Conservation (phyloP, 2,888 invertebrate genomes). For the Apodemia hepburni region DNA sequence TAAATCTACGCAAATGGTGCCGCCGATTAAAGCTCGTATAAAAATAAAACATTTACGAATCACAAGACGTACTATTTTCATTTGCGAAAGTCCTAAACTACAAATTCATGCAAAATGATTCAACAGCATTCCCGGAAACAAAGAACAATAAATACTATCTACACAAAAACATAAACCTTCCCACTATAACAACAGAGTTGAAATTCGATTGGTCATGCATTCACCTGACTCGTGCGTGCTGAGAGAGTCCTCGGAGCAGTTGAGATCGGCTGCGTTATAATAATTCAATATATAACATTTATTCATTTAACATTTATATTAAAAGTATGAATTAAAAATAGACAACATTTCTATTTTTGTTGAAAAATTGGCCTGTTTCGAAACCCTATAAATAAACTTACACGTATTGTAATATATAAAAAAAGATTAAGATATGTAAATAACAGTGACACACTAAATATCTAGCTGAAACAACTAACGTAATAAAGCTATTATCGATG, state of each 20-base stretch:
- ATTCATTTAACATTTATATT: not conserved
- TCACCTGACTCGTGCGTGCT: slow-evolving; percentile 91
- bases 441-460: too few species aligned
- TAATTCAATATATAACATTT: slow-evolving; percentile 31
- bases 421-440: too few species aligned
- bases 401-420: too few species aligned
- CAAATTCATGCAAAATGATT: slow-evolving; percentile 21
- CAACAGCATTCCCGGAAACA: slow-evolving; percentile 20
- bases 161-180: slow-evolving; percentile 47
- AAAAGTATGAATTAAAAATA: not conserved
- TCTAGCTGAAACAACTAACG: too few species aligned
- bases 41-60: not conserved
- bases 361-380: too few species aligned
- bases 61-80: not conserved
- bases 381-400: too few species aligned
- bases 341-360: not conserved
- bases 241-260: slow-evolving; percentile 90
- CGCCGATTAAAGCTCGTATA: too few species aligned
- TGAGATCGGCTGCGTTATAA: slow-evolving; percentile 85
- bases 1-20: too few species aligned
- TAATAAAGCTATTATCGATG: too few species aligned
- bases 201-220: slow-evolving; percentile 56
- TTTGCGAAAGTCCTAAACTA: not conserved
- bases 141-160: slow-evolving; percentile 37
- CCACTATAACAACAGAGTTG: slow-evolving; percentile 35